A percentile compares a stretch with the other conserved stretches of the same genome.
These are phyloP conservation scores for Pangasius krempfi DNA, from an alignment of 2,797 vertebrate genomes.

Conservation along the genomic window DNA sequence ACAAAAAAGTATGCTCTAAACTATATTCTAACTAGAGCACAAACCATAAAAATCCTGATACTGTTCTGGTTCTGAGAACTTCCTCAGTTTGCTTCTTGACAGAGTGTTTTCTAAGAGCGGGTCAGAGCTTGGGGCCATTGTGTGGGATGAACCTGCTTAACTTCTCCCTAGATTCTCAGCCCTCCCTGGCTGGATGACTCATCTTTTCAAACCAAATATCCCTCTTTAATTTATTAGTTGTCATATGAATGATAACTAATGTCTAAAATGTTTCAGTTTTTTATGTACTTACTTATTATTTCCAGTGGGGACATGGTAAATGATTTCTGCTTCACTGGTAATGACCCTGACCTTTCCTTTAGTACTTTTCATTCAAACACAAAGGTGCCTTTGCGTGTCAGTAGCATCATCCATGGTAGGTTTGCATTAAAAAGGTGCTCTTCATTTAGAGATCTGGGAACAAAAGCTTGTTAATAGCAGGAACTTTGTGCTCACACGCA, in stretches of 20 bases:
- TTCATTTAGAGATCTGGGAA: background rate
- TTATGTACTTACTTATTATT: background rate
- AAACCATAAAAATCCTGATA: conserved; percentile 3
- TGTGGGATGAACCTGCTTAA: conserved; percentile 33
- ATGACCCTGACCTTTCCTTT: background rate
- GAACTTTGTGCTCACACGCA: conserved; percentile 57
- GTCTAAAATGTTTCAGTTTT: background rate
- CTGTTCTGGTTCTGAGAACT: background rate
- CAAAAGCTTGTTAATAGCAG: conserved; percentile 51
- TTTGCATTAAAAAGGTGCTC: background rate
- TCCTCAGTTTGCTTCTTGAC: conserved; percentile 26
- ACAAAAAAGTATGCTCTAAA: background rate
- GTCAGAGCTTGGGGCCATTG: conserved; percentile 45
- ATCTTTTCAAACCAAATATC: conserved; percentile 15
- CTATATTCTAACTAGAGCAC: background rate
- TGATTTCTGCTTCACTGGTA: background rate
- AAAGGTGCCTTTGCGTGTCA: conserved; percentile 11
- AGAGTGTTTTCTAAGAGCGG: conserved; percentile 49
- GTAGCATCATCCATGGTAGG: background rate
- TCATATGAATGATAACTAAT: conserved; percentile 4
- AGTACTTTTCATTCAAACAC: conserved; percentile 5
- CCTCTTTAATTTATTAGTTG: background rate
- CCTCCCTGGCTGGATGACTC: conserved; percentile 38
- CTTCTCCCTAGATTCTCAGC: conserved; percentile 29
- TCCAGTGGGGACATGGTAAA: background rate